Conservation (phyloP, 2,113 vertebrate genomes). For the Paramormyrops kingsleyae region DNA sequence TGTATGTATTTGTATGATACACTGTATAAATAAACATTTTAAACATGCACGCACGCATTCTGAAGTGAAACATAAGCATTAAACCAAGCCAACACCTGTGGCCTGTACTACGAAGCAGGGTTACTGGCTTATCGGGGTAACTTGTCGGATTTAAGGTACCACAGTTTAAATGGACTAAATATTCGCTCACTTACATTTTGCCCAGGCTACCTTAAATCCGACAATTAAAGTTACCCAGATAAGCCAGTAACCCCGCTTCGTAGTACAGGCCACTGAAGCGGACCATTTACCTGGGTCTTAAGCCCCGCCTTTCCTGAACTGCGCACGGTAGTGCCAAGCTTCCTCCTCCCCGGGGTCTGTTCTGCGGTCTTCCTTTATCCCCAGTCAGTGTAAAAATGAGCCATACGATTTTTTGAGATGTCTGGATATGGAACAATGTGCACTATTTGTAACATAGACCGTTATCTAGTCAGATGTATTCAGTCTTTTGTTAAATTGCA, state of each 20-base stretch:
- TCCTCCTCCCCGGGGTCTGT: background rate
- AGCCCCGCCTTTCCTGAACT: no score
- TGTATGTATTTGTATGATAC: constrained; percentile 24
- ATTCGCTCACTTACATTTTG: no score
- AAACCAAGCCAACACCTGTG: background rate
- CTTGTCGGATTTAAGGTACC: no score
- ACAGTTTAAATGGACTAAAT: no score
- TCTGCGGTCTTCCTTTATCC: background rate
- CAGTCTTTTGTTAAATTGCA: background rate
- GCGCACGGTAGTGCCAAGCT: background rate
- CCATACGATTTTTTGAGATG: background rate
- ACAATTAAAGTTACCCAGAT: no score
- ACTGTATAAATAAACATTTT: constrained; percentile 26
- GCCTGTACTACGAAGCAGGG: no score
- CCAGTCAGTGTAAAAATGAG: background rate
- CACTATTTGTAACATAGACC: background rate
- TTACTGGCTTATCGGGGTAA: no score
- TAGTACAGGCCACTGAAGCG: background rate
- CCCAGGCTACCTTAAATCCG: no score
- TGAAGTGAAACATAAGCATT: background rate
- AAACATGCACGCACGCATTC: background rate
- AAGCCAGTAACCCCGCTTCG: no score
- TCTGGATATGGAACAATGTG: background rate
- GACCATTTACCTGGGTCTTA: background rate
- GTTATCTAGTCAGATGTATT: background rate